A percentile compares a stretch with the other conserved stretches of the same genome.
These are phyloP conservation scores for Cremastobaeus sp. DNA, from an alignment of 2,888 invertebrate species.

Conservation along the genomic window DNA sequence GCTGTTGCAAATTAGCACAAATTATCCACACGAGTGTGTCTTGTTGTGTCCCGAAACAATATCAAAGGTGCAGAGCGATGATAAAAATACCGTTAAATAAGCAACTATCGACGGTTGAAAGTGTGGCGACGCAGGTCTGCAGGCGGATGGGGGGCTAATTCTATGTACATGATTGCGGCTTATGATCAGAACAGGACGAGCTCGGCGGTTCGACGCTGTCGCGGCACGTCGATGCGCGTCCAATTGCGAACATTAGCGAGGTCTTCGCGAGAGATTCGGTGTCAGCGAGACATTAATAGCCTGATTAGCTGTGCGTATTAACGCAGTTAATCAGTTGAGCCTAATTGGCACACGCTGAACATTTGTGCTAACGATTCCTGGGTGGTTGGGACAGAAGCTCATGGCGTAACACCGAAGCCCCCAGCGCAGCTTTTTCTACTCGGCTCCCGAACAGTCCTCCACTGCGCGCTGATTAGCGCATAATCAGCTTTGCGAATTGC, in stretches of 20 bases:
- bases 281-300: slow-evolving; percentile 30
- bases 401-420: slow-evolving; percentile 7
- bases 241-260: slow-evolving; percentile 45
- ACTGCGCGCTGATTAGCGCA: too few relatives aligned
- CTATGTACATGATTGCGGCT: slow-evolving; percentile 28
- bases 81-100: too few relatives aligned
- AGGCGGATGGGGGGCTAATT: not conserved
- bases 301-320: slow-evolving; percentile 22
- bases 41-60: slow-evolving; percentile 11
- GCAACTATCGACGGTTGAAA: too few relatives aligned
- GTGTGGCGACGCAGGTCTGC: too few relatives aligned
- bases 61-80: not conserved
- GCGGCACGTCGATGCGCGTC: not conserved
- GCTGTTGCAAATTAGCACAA: slow-evolving; percentile 55
- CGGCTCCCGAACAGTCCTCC: too few relatives aligned
- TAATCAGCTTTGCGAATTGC: too few relatives aligned
- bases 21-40: slow-evolving; percentile 39
- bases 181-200: too few relatives aligned
- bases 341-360: slow-evolving; percentile 56
- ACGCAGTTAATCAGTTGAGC: slow-evolving; percentile 37
- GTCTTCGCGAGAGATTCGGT: slow-evolving; percentile 37
- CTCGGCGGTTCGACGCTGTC: too few relatives aligned
- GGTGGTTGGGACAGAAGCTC: slow-evolving; percentile 37
- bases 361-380: slow-evolving; percentile 43
- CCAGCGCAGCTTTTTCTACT: too few relatives aligned